Evolutionary conservation across 2,888 invertebrate genomes (phyloP), one percentile per base, ranked within the genome.

Genomic region (Encarsia formosa): DNA sequence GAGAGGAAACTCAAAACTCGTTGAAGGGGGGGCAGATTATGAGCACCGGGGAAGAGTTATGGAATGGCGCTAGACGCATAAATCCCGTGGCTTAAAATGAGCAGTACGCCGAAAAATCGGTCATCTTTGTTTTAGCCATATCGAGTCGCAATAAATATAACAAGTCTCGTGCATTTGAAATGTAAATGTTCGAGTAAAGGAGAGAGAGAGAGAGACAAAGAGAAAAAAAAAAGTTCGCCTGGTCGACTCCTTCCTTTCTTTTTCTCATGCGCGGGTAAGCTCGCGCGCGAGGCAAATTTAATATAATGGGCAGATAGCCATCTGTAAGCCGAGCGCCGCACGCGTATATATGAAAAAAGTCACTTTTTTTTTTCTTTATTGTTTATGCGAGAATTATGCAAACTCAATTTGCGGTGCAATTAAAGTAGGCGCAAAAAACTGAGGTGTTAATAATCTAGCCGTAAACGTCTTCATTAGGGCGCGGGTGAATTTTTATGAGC

Each of bases 81-180:
- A 26, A 11, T 6, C 8, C 26, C 26, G 26, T 6, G 26, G 26
- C 26, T 26, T 26, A 8, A 26, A n/a, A n/a, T n/a, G n/a, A n/a
- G n/a, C 11, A 22, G 22, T 19, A 16, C 18, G 19, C 45, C 9
- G 40, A 18, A 44, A 52, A 52, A 52, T 53, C 52, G 44, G 49
- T 40, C 48, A 44, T 38, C 39, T 49, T 49, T 44, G 49, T 53
- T 44, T 53, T n/a, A n/a, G n/a, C n/a, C n/a, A n/a, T n/a, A n/a
- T n/a, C n/a, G n/a, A n/a, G 37, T 34, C 48, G 52, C 48, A 48
- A 53, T 53, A 53, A 53, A 53, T 53, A 53, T 49, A 49, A 53
- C 49, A 19, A 53, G 29, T 40, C 44, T 49, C 41, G 37, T 15
- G 16, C 11, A 49, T 53, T 53, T 49, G 48, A 46, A 53, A 53